Evolutionary conservation across 2,888 invertebrate genomes (phyloP), one percentile per base, ranked within the genome.

Genomic region (Acanthosepion esculentum): DNA sequence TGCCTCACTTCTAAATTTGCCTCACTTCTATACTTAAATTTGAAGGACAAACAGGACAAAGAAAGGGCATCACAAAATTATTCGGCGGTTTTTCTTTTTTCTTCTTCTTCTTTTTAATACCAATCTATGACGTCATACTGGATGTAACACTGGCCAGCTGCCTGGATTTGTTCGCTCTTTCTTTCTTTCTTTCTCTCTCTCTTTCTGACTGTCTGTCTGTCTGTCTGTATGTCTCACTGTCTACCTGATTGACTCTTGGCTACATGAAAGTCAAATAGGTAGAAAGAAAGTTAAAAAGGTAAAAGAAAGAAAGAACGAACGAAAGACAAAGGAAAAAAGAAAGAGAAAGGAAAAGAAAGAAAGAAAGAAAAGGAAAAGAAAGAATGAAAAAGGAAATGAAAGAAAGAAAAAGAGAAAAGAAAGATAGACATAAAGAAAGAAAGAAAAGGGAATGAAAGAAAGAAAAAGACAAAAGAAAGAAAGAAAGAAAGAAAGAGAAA

Each of bases 131-230:
- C 78, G 78, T 78, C 78, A 78, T 78, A 12, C n/a, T 15, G 78
- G 78, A 78, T 78, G n/a, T 78, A 78, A 78, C 78, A 78, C 78
- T 78, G 78, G 78, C 78, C 78, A 78, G 78, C n/a, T 78, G 78
- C 78, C 78, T n/a, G 12, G 10, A n/a, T 23, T 26, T 64, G 7
- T 12, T 91, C 33, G n/a, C 91, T 91, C 48, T n/a, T 29, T 91
- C 91, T 91, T 23, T n/a, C 33, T 91, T 41, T n/a, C 48, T 4
- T 4, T 20, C 91, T 91, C 1, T 5, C 48, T 12, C 20, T 33
- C 23, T 33, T 1, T 2, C 18, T n/a, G 33, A 6, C 91, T 92
- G 8, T 12, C 26, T 12, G 1, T 48, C 91, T 41, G 1, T 33
- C 48, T 23, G 7, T 41, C 26, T 41, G 41, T 41, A 41, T 41